These are phyloP conservation scores for Echiichthys vipera DNA, from an alignment of 2,797 vertebrate genomes.

Conservation along the genomic window DNA sequence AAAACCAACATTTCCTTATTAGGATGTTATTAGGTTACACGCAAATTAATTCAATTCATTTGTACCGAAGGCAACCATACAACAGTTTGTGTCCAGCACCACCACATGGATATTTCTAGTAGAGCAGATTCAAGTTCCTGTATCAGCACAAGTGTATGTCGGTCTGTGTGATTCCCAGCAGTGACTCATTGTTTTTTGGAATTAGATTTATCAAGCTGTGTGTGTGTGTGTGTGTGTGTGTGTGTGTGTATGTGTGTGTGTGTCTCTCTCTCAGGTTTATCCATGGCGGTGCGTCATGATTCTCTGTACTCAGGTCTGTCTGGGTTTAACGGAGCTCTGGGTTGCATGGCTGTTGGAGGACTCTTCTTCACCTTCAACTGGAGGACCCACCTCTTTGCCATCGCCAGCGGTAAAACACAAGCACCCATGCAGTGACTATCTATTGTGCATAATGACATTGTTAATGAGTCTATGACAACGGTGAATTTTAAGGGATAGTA, in stretches of 20 bases:
- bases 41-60: constrained; percentile 2
- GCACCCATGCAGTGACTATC: not conserved
- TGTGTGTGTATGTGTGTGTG: constrained; percentile 41
- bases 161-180: not conserved
- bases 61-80: not conserved
- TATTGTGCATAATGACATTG: not conserved
- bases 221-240: constrained; percentile 17
- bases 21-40: constrained; percentile 37
- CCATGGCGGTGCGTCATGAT: constrained; percentile 72
- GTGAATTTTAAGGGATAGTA: too few species aligned
- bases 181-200: constrained; percentile 8
- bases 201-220: not conserved
- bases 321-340: constrained; percentile 84
- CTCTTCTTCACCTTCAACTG: constrained; percentile 81
- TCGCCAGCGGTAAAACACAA: constrained; percentile 76
- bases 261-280: constrained; percentile 74
- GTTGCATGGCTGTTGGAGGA: constrained; percentile 82
- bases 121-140: constrained; percentile 34
- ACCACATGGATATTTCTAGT: constrained; percentile 41
- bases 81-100: constrained; percentile 36
- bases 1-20: constrained; percentile 38
- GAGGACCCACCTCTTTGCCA: constrained; percentile 80
- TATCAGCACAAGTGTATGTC: too few species aligned
- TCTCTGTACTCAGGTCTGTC: constrained; percentile 80
- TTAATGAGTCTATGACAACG: not conserved